Evolutionary conservation across 2,113 vertebrate species (phyloP).

Genomic region (Urocolius indicus): DNA sequence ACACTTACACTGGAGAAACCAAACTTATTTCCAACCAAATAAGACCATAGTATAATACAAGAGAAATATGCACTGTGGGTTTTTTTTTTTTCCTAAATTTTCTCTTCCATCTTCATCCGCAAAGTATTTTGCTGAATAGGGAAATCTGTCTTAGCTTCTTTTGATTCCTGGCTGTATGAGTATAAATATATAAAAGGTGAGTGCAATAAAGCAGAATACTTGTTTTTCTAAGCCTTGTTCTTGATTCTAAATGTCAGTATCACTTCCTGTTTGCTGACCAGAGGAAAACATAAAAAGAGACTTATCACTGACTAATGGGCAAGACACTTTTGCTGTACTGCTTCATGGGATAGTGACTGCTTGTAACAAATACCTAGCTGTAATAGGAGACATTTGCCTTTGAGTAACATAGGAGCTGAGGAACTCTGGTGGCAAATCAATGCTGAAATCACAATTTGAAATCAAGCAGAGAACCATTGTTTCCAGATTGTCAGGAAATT

Average conservation of each 20-base stretch:
- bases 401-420: neutral
- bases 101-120: neutral
- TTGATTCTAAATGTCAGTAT: neutral
- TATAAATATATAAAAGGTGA: neutral
- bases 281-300: neutral
- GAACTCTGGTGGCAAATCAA: neutral
- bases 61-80: neutral
- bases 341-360: neutral
- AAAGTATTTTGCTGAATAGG: neutral
- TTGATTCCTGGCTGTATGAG: neutral
- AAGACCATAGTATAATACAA: rapidly evolving
- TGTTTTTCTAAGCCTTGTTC: neutral
- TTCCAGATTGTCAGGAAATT: neutral
- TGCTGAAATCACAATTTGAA: neutral
- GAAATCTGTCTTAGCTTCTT: neutral
- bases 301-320: neutral
- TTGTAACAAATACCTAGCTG: neutral
- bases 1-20: neutral
- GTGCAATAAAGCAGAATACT: neutral
- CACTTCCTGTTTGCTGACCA: neutral
- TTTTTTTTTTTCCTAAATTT: neutral
- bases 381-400: neutral
- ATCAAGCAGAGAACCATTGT: neutral
- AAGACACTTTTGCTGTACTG: neutral
- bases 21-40: neutral